Evolutionary conservation across 1,140 invertebrate species (phyloP).

Genomic region (Drosophila funebris): DNA sequence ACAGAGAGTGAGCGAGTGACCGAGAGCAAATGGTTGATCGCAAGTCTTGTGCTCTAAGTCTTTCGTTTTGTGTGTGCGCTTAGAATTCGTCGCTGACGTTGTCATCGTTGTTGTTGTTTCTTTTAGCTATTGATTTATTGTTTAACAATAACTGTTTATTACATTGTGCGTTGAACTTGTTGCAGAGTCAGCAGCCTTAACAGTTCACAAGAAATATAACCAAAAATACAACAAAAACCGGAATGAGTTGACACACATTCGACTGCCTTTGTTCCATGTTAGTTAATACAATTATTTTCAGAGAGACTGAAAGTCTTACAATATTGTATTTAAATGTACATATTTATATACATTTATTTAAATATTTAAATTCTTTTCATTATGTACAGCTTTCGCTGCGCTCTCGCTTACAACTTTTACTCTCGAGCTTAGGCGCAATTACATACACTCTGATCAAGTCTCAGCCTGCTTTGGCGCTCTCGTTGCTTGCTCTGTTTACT

Average conservation of each 20-base stretch:
- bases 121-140: conserved; percentile 68
- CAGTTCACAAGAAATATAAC: conserved; percentile 7
- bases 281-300: not conserved
- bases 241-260: conserved; percentile 49
- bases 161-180: conserved; percentile 58
- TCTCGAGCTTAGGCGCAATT: conserved; percentile 51
- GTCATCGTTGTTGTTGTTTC: conserved; percentile 19
- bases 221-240: conserved; percentile 14
- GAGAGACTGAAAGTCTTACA: not conserved
- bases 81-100: conserved; percentile 45
- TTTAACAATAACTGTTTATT: conserved; percentile 74
- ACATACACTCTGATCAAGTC: not conserved
- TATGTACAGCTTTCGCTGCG: conserved; percentile 64
- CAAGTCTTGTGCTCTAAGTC: conserved; percentile 25
- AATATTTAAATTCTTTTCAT: conserved; percentile 6
- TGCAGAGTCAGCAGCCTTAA: conserved; percentile 11
- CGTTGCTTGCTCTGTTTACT: conserved; percentile 66
- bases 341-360: conserved; percentile 3
- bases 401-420: conserved; percentile 61
- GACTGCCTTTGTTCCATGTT: conserved; percentile 19
- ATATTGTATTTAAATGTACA: not conserved
- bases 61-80: conserved; percentile 9
- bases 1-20: not conserved
- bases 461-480: conserved; percentile 10
- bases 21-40: conserved; percentile 13